Base-by-base conservation (phyloP, 1,140 invertebrate species). In the Carcinoscorpius rotundicauda region DNA sequence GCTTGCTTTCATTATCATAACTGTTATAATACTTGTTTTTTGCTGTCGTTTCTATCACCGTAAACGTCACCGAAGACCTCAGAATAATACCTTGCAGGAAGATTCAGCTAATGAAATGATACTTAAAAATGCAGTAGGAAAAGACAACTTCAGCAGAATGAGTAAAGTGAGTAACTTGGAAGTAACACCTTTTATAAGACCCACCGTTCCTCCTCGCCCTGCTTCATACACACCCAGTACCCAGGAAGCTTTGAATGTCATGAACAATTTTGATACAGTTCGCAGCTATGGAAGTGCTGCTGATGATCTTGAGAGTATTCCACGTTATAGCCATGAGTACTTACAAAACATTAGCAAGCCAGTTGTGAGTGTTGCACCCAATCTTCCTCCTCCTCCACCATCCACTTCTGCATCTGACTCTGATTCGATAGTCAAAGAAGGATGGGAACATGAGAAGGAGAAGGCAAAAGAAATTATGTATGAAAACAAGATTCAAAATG, bases 241-340 rank as follows among this genome's bases (percentile, higher is more conserved):
- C 74, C 86, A 85, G 71, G 86, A 84, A 60, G 77, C 77, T 8
- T 64, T 77, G 4, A 82, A 85, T 60, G 82, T 85, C 29, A 76
- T 92, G 52, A 94, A 94, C 80, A 93, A 93, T 78, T 82, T 94
- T 73, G 92, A 96, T 78, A 91, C 90, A 51, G 81, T 94, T 63
- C 81, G 91, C 63, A 93, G 89, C 74, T 96, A 96, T 78, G 91
- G 91, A 60, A 94, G 90, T 63, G 91, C 91, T 55, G 91, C 87
- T 29, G 92, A 96, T 77, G 92, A 96, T 73, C 79, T 95, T 49
- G 91, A 97, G 77, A 91, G 87, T 74, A 86, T 89, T 63, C 89
- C 90, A 60, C 73, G 72, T 48, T 68, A 69, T 51, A 71, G 73
- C 52, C 72, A 71, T 51, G 85, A 86, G 52, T n/a, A 56, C 48